These are phyloP conservation scores for Clunio marinus DNA, from an alignment of 2,888 invertebrate genomes.

Conservation along the genomic window DNA sequence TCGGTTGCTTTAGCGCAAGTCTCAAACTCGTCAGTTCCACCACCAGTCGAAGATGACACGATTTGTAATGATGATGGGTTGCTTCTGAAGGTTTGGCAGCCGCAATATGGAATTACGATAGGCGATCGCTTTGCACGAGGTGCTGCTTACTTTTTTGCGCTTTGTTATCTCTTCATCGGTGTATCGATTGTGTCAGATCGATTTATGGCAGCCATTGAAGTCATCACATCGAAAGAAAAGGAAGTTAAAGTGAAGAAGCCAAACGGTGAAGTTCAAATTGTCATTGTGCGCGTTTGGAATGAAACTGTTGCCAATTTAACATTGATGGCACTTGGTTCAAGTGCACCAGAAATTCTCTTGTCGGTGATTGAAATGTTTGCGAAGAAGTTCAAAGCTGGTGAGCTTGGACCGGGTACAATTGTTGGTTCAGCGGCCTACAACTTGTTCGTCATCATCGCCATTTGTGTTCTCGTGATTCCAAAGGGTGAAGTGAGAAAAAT, in stretches of 20 bases:
- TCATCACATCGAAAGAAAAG: constrained; percentile 96
- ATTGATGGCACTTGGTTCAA: constrained; percentile 97
- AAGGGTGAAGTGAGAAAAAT: constrained; percentile 87
- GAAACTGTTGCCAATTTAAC: constrained; percentile 98
- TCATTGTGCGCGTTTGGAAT: constrained; percentile 96
- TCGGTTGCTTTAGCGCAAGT: not conserved
- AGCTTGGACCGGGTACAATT: constrained; percentile 96
- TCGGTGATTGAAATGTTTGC: constrained; percentile 98
- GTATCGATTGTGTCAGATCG: constrained; percentile 98
- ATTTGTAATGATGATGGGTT: constrained; percentile 79
- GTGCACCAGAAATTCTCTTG: constrained; percentile 95
- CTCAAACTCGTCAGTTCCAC: not conserved
- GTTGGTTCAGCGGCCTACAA: constrained; percentile 99
- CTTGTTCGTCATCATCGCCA: constrained; percentile 93
- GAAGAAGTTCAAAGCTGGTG: constrained; percentile 91
- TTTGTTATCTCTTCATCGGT: constrained; percentile 95
- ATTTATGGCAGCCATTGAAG: constrained; percentile 99
- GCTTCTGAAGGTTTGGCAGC: constrained; percentile 79
- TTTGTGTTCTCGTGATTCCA: constrained; percentile 90
- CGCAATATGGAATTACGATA: constrained; percentile 69
- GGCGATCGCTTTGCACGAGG: constrained; percentile 82
- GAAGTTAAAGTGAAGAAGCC: constrained; percentile 87
- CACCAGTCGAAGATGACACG: constrained; percentile 42
- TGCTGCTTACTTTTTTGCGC: constrained; percentile 78
- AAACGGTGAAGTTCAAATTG: constrained; percentile 79